Evolutionary conservation across 2,888 invertebrate species (phyloP).

Genomic region (Pycnomerus fuliginosus): DNA sequence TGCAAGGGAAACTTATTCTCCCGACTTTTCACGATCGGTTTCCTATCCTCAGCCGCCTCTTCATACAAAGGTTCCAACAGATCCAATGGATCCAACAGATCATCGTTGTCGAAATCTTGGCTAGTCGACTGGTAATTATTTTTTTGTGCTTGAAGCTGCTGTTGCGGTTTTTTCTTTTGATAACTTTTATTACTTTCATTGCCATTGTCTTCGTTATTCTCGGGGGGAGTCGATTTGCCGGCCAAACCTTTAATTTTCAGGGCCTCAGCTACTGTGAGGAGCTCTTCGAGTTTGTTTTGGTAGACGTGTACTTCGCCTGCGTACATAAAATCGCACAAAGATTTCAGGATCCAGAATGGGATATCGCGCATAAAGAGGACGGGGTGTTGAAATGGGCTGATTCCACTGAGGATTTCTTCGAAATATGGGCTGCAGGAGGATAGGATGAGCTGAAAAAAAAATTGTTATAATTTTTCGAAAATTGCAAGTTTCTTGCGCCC

Average conservation of each 20-base stretch:
- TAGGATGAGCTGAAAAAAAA: slow-evolving; percentile 52
- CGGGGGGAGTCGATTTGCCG: slow-evolving; percentile 29
- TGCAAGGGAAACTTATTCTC: slow-evolving; percentile 24
- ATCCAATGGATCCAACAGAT: slow-evolving; percentile 42
- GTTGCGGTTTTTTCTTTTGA: slow-evolving; percentile 9
- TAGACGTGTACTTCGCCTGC: slow-evolving; percentile 56
- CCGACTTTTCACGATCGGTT: slow-evolving; percentile 20
- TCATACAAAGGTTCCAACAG: slow-evolving; percentile 46
- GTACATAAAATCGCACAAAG: slow-evolving; percentile 57
- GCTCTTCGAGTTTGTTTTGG: slow-evolving; percentile 52
- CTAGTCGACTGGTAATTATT: not conserved
- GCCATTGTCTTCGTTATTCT: slow-evolving; percentile 9
- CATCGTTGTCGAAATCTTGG: slow-evolving; percentile 21
- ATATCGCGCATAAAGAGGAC: slow-evolving; percentile 55
- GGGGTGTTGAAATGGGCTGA: slow-evolving; percentile 54
- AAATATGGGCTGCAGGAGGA: slow-evolving; percentile 57
- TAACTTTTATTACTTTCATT: not conserved
- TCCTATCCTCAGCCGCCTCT: slow-evolving; percentile 36
- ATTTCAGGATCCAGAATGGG: slow-evolving; percentile 55
- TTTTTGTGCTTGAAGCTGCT: not conserved
- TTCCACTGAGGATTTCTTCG: slow-evolving; percentile 52
- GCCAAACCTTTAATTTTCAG: slow-evolving; percentile 52
- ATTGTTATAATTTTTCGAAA: too few relatives aligned
- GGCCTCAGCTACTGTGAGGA: slow-evolving; percentile 54
- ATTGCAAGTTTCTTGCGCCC: too few relatives aligned